A percentile compares a stretch with the other conserved stretches of the same genome.
Conservation (phyloP, 2,797 vertebrate species). For the Syngnathus acus region DNA sequence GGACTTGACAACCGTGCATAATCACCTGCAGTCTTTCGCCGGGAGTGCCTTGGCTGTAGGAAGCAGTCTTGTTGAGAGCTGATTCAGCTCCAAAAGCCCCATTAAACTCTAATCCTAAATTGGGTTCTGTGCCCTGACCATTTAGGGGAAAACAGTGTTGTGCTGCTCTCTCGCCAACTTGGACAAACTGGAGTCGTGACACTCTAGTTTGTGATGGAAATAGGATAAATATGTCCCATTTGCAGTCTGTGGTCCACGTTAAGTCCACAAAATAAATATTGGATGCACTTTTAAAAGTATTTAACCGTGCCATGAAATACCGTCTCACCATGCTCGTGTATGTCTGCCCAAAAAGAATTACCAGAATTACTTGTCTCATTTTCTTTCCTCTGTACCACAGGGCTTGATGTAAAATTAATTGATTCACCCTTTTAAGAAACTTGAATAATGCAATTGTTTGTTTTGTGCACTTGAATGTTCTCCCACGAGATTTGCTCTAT, state of each 20-base stretch:
- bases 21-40: slow-evolving; percentile 65
- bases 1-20: slow-evolving; percentile 71
- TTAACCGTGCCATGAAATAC: not conserved
- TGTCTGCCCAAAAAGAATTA: slow-evolving; percentile 17
- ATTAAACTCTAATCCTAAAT: slow-evolving; percentile 66
- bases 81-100: slow-evolving; percentile 54
- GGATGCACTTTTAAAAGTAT: not conserved
- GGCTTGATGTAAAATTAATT: slow-evolving; percentile 47
- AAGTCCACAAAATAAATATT: not conserved
- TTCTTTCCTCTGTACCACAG: slow-evolving; percentile 38
- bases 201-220: slow-evolving; percentile 20
- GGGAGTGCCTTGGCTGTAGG: slow-evolving; percentile 48
- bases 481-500: slow-evolving; percentile 51
- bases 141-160: slow-evolving; percentile 44
- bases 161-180: slow-evolving; percentile 29
- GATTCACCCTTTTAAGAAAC: slow-evolving; percentile 51
- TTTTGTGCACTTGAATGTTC: slow-evolving; percentile 58
- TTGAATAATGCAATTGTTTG: slow-evolving; percentile 60
- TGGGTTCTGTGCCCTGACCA: slow-evolving; percentile 51
- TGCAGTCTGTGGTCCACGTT: not conserved
- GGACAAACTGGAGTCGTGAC: slow-evolving; percentile 14
- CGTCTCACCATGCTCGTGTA: slow-evolving; percentile 5
- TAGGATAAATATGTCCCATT: not conserved
- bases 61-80: slow-evolving; percentile 58
- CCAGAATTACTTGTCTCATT: slow-evolving; percentile 15